Base-by-base conservation (phyloP, 2,113 vertebrate species). In the Cololabis saira region DNA sequence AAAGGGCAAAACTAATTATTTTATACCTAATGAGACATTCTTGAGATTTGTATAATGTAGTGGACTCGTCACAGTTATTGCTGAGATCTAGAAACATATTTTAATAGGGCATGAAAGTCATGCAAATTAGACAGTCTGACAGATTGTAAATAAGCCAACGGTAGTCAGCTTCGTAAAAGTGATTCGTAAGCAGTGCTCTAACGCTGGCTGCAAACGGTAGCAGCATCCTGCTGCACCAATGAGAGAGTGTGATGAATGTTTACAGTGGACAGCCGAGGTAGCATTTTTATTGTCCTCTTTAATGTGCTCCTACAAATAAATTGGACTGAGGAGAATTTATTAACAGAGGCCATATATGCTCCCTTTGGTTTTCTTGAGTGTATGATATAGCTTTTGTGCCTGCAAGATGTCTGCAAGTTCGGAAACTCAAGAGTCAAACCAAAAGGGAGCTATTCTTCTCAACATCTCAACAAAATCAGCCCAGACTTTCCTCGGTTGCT, bases 101-200 rank as follows among this genome's bases (percentile, higher is more conserved):
- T 62, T 56, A 51, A 78, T 69, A 51, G 40, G 15, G 19, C 11
- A 0, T 22, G 14, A 57, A 61, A 24, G 33, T 43, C 62, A 42
- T 61, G 70, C 7, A 7, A 55, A 48, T 72, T 19, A 66, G 49
- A 58, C 50, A 17, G 48, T 57, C 10, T 37, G 60, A 44, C 51
- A 67, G 64, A 56, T 49, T 70, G 61, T 44, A 65, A 82, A 63
- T 47, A 70, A 66, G 43, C 50, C 55, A 41, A 49, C 44, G 24
- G 63, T 12, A 14, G 50, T 10, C 44, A 10, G 27, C 43, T 73
- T 73, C 47, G 43, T 27, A 16, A 66, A 81, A 68, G 49, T 51
- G 53, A 57, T 64, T 59, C 12, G 21, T 56, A 63, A 37, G 72
- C 68, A 2, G n/a, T 30, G 55, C 21, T 59, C 24, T 37, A 30